Conservation (phyloP, 1,140 invertebrate genomes). For the Drosophila arizonae region DNA sequence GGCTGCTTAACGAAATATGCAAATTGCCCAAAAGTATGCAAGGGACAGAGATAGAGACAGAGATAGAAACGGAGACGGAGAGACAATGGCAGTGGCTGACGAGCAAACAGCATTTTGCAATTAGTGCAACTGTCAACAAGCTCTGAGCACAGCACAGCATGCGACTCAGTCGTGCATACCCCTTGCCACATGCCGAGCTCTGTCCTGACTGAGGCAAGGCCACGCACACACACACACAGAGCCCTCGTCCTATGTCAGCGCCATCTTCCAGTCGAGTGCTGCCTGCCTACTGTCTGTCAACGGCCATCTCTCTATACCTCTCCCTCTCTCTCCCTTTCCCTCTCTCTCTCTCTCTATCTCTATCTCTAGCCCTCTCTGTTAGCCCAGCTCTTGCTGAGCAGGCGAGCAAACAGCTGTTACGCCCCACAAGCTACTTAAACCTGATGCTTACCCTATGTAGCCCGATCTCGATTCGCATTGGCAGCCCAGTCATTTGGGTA, state of each 20-base stretch:
- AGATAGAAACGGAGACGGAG: constrained; percentile 5
- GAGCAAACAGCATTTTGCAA: constrained; percentile 75
- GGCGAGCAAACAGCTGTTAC: background rate
- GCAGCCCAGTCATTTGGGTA: no score
- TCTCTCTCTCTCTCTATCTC: background rate
- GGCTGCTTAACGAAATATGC: constrained; percentile 77
- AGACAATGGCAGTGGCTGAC: constrained; percentile 21
- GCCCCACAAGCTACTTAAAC: constrained; percentile 28
- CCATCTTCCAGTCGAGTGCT: constrained; percentile 43
- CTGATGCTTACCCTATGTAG: constrained; percentile 5
- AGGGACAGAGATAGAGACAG: constrained; percentile 42
- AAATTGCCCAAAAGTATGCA: constrained; percentile 73
- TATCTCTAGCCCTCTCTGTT: no score
- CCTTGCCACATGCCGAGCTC: constrained; percentile 3
- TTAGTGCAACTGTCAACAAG: constrained; percentile 77
- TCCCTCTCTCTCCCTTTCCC: no score
- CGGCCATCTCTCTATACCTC: constrained; percentile 10
- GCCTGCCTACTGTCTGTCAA: constrained; percentile 46
- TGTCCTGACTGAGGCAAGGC: constrained; percentile 64
- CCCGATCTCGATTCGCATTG: background rate
- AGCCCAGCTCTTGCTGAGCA: background rate
- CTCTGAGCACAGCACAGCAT: constrained; percentile 28
- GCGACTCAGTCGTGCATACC: constrained; percentile 13
- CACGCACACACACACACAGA: constrained; percentile 12
- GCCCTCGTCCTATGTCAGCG: constrained; percentile 27